Base-by-base conservation (phyloP, 2,113 vertebrate genomes). In the Aspidoscelis tigris region DNA sequence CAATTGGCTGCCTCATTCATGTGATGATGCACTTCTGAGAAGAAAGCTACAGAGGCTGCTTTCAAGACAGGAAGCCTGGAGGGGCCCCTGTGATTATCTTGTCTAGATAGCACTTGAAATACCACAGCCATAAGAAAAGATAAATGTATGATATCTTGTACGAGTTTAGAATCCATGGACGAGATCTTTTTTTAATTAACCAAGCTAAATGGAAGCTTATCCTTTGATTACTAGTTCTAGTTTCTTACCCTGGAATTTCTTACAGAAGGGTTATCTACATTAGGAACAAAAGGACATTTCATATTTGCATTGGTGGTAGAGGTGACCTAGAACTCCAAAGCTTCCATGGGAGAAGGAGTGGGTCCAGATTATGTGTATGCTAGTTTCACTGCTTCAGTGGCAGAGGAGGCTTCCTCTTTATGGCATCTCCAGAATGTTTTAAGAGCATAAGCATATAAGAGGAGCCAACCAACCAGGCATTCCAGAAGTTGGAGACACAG, bases 181-280 rank as follows among this genome's bases (percentile, higher is more conserved):
- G 12, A 82, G 24, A 75, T 74, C 41, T 61, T 82, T 69, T 71
- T 81, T 72, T 22, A 81, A 61, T 61, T 82, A 61, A 64, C 80
- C 69, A 82, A 61, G 70, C 53, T 75, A 47, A n/a, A 47, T 20
- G 8, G 24, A 47, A 14, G 16, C 75, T 24, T 33, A 14, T 22
- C 58, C 55, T 72, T 64, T 33, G 14, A 43, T 4, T 24, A n/a
- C 4, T 81, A 71, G 14, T 26, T 16, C 20, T 53, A 81, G 6
- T 50, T 43, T 72, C 18, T 68, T 16, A 33, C 24, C 43, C 61
- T 43, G 41, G 39, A 22, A 79, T 26, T 2, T 70, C 66, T 69
- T 80, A 26, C 4, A 22, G 68, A 76, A 39, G 4, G 53, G 16
- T 76, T 70, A 39, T 70, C 33, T 24, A 16, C 9, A 7, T 26